Conservation (phyloP, 2,113 vertebrate species). For the Phylloscopus whistleri region DNA sequence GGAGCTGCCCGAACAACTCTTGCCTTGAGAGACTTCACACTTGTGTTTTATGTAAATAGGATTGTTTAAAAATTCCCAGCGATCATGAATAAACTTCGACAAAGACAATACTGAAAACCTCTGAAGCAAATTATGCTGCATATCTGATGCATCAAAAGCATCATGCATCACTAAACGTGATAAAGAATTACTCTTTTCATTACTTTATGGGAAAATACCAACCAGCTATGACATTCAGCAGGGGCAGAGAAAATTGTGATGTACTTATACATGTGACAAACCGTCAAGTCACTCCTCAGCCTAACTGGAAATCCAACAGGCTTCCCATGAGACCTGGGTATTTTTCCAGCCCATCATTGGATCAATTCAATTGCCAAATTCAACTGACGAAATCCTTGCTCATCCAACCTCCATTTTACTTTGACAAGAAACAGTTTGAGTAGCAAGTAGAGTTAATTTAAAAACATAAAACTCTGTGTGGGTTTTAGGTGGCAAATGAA, state of each 20-base stretch:
- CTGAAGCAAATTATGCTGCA: not conserved
- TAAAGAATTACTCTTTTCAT: not conserved
- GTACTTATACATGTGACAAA: not conserved
- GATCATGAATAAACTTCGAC: not conserved
- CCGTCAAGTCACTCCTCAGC: not conserved
- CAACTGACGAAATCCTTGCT: not conserved
- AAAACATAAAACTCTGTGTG: not conserved
- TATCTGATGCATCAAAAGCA: not conserved
- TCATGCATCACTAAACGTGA: not conserved
- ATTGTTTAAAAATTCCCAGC: not conserved
- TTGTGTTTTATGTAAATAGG: not conserved
- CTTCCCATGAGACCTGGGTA: not conserved
- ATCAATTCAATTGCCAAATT: not conserved
- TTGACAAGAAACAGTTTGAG: not conserved
- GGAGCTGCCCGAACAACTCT: not conserved
- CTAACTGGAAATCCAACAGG: not conserved
- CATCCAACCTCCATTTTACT: accelerated
- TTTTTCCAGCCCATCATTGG: not conserved
- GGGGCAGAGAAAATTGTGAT: not conserved
- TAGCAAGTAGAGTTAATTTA: not conserved
- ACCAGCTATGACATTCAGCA: not conserved
- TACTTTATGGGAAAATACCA: not conserved
- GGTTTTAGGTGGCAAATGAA: not conserved
- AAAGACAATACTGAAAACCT: not conserved
- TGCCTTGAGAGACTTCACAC: not conserved